These are phyloP conservation scores for Galeruca laticollis DNA, from an alignment of 2,888 invertebrate species.

Conservation along the genomic window DNA sequence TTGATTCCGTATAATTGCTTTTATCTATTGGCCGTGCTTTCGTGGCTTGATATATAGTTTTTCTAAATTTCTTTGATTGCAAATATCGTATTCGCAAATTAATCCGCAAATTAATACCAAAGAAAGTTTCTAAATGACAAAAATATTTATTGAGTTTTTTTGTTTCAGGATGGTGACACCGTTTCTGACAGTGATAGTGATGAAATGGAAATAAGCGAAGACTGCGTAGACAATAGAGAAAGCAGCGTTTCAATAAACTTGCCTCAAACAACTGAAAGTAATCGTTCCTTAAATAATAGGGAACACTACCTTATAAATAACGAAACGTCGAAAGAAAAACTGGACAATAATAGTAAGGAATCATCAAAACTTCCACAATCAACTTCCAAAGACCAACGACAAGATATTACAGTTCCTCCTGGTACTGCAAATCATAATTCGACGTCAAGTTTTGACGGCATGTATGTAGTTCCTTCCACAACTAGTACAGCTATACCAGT, in stretches of 20 bases:
- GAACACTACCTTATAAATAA: neutral
- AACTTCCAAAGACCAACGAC: neutral
- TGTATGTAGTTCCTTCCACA: slow-evolving; percentile 10
- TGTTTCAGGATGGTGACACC: slow-evolving; percentile 51
- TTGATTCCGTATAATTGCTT: too few relatives aligned
- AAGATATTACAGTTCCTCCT: neutral
- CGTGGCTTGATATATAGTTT: too few relatives aligned
- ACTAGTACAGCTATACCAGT: neutral
- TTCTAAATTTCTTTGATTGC: too few relatives aligned
- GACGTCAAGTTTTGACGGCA: neutral
- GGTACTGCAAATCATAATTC: neutral
- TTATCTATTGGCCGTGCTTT: too few relatives aligned
- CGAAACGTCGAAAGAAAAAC: neutral
- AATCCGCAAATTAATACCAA: too few relatives aligned
- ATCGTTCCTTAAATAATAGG: neutral
- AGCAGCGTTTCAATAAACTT: slow-evolving; percentile 19
- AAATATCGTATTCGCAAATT: too few relatives aligned
- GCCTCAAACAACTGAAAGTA: slow-evolving; percentile 1
- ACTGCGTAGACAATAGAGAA: slow-evolving; percentile 38
- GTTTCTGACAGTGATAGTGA: slow-evolving; percentile 43
- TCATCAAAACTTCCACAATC: neutral
- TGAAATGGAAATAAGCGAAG: slow-evolving; percentile 46
- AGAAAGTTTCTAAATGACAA: neutral
- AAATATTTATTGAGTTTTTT: slow-evolving; percentile 29
- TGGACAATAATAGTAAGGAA: neutral